Evolutionary conservation across 2,888 invertebrate genomes (phyloP).

Genomic region (Amphipoea oculea): DNA sequence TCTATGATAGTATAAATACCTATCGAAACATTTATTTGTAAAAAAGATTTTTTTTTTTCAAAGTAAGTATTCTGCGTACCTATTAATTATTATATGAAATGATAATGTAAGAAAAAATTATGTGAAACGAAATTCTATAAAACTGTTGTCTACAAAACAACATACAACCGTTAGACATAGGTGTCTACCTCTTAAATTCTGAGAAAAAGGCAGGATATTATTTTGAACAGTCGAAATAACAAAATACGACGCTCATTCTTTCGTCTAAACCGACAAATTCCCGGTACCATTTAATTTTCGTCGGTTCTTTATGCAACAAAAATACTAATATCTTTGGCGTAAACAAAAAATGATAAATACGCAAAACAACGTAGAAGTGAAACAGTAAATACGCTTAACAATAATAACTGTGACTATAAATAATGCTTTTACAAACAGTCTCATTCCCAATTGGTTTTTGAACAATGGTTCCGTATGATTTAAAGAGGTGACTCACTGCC

Average conservation of each 20-base stretch:
- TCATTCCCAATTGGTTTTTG: slow-evolving; percentile 42
- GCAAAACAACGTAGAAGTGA: slow-evolving; percentile 30
- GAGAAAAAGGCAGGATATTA: neutral
- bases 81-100: no score
- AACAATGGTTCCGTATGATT: slow-evolving; percentile 54
- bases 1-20: no score
- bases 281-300: slow-evolving; percentile 2
- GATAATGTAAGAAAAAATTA: no score
- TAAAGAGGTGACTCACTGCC: slow-evolving; percentile 46
- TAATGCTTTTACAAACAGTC: slow-evolving; percentile 50
- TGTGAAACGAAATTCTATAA: no score
- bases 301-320: neutral
- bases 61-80: no score
- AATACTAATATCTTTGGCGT: slow-evolving; percentile 4
- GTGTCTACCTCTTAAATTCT: no score
- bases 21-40: no score
- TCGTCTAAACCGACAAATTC: slow-evolving; percentile 14
- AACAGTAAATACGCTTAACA: slow-evolving; percentile 46
- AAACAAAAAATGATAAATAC: slow-evolving; percentile 37
- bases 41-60: no score
- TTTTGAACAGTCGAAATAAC: slow-evolving; percentile 9
- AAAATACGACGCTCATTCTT: neutral
- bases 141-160: no score
- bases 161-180: no score
- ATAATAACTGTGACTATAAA: slow-evolving; percentile 52